Percentiles rank a stretch among this genome's conserved stretches.
phyloP scores from a whole-genome alignment of 2,888 invertebrate genomes.

The Melanchra persicariae region DNA sequence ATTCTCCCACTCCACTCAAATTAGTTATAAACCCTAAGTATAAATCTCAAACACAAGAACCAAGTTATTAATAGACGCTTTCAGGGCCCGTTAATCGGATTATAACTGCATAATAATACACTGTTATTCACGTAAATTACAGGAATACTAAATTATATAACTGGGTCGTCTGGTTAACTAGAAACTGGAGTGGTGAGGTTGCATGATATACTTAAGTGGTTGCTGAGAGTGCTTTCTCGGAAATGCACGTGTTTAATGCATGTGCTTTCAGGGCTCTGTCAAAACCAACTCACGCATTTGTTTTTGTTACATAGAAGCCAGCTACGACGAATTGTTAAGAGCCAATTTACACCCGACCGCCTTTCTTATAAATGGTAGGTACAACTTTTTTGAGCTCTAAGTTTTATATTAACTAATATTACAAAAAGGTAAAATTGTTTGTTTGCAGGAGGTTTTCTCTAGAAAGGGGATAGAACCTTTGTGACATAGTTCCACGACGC shows the following conservation, averaged over 20 bases:
- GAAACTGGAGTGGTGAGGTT: constrained; percentile 3
- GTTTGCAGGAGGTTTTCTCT: background rate
- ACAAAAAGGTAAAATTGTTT: background rate
- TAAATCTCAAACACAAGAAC: background rate
- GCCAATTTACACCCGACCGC: too few relatives aligned
- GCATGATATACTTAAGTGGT: constrained; percentile 11
- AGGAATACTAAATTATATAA: background rate
- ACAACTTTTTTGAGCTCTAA: too few relatives aligned
- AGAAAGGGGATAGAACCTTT: too few relatives aligned
- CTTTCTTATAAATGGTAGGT: too few relatives aligned
- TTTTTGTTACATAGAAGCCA: too few relatives aligned
- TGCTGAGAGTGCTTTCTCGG: background rate
- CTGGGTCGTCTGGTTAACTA: background rate
- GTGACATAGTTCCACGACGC: too few relatives aligned
- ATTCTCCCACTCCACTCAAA: background rate
- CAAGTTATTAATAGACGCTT: background rate
- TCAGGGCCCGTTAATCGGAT: background rate
- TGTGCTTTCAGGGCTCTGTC: background rate
- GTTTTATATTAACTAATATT: too few relatives aligned
- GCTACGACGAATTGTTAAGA: too few relatives aligned
- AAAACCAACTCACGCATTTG: background rate
- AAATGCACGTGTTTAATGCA: constrained; percentile 4
- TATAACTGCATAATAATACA: background rate
- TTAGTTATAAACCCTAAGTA: background rate
- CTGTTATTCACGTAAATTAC: background rate